A percentile compares a stretch with the other conserved stretches of the same genome.
Conservation (phyloP, 1,140 invertebrate genomes). For the Dendrolimus punctatus region DNA sequence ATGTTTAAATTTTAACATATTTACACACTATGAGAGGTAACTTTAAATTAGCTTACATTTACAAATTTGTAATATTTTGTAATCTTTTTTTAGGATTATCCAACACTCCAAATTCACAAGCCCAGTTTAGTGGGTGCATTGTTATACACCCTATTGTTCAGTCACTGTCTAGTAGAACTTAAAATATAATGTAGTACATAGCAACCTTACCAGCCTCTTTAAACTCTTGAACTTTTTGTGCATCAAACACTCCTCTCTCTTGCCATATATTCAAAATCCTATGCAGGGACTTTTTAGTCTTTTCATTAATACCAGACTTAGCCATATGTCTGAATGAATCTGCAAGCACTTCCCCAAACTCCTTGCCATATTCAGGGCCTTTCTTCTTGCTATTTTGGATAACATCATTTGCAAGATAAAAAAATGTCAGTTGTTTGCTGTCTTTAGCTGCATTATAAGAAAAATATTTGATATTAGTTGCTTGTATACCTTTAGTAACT, state of each 20-base stretch:
- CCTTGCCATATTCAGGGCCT: conserved; percentile 94
- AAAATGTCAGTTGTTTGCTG: conserved; percentile 90
- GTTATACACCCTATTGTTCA: not conserved
- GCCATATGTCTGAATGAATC: conserved; percentile 89
- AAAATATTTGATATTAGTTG: not conserved
- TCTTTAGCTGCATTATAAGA: conserved; percentile 80
- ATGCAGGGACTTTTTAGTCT: conserved; percentile 83
- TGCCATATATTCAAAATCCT: conserved; percentile 93
- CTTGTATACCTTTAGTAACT: too few relatives aligned
- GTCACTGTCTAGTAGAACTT: conserved; percentile 1
- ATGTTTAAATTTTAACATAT: too few relatives aligned
- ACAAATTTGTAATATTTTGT: too few relatives aligned
- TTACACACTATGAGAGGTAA: too few relatives aligned
- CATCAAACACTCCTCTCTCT: conserved; percentile 91
- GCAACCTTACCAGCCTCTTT: conserved; percentile 71
- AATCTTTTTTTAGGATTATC: too few relatives aligned
- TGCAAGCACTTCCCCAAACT: conserved; percentile 83
- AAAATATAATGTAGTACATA: conserved; percentile 1
- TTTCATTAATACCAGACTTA: conserved; percentile 78
- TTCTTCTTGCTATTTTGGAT: conserved; percentile 99
- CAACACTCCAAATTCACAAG: too few relatives aligned
- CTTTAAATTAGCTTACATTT: too few relatives aligned
- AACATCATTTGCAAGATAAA: conserved; percentile 99
- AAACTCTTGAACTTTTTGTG: conserved; percentile 82
- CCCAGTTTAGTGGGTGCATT: too few relatives aligned